These are phyloP conservation scores for Enchytraeus crypticus DNA, from an alignment of 2,888 invertebrate genomes.

Conservation along the genomic window DNA sequence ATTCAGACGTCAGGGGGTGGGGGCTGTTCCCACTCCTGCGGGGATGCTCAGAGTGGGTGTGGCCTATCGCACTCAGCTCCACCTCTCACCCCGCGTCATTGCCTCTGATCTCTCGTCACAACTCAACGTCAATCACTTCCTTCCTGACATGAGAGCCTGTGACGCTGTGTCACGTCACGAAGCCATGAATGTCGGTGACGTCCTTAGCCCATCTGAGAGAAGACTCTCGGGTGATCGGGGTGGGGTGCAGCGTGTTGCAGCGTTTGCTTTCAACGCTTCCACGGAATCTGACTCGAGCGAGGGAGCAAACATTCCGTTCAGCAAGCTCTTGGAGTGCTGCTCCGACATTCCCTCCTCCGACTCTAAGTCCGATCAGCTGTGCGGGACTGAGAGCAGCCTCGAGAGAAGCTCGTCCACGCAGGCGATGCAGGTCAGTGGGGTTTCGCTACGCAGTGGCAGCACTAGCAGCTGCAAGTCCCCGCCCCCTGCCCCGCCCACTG, in stretches of 20 bases:
- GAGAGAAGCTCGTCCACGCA: neutral
- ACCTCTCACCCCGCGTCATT: conserved; percentile 69
- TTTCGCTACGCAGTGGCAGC: conserved; percentile 23
- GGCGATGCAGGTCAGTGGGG: conserved; percentile 18
- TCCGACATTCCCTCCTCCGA: neutral
- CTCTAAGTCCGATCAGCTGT: neutral
- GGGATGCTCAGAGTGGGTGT: conserved; percentile 75
- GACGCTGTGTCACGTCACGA: neutral
- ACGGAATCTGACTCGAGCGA: conserved; percentile 18
- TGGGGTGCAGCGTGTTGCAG: conserved; percentile 34
- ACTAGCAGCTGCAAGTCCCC: conserved; percentile 21
- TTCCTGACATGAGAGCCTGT: conserved; percentile 58
- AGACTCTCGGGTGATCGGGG: neutral
- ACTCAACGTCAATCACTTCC: conserved; percentile 81
- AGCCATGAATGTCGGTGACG: neutral
- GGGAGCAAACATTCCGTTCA: conserved; percentile 41
- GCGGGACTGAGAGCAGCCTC: neutral
- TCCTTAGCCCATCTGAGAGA: neutral
- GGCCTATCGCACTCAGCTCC: conserved; percentile 81
- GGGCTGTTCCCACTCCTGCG: conserved; percentile 75
- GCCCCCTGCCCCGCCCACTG: conserved; percentile 47
- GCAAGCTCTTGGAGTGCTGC: conserved; percentile 33
- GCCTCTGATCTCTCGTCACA: conserved; percentile 62
- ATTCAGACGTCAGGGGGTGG: conserved; percentile 69
- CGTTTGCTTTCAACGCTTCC: conserved; percentile 34